These are phyloP conservation scores for Geococcyx californianus DNA, from an alignment of 2,113 vertebrate genomes.

Conservation along the genomic window DNA sequence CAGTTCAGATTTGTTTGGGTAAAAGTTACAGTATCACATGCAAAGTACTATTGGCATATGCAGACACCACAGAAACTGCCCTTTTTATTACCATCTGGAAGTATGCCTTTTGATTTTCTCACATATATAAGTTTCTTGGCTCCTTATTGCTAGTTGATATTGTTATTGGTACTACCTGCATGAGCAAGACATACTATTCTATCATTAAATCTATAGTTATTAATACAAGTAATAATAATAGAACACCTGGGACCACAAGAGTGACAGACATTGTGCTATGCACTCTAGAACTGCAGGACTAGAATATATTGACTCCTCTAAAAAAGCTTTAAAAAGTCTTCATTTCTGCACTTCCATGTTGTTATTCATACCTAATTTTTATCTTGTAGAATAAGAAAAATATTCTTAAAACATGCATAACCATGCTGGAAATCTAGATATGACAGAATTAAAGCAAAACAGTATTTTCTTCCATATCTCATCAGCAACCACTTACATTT, in stretches of 20 bases:
- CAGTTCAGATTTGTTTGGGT: neutral
- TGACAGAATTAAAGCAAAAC: neutral
- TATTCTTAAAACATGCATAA: neutral
- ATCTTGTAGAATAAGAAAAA: neutral
- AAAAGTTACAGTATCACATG: neutral
- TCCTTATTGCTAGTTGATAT: neutral
- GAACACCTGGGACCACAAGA: neutral
- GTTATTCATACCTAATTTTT: neutral
- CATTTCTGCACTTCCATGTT: neutral
- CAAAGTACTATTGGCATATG: neutral
- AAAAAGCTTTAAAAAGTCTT: neutral
- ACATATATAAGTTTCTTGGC: fast-evolving
- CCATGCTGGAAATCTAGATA: neutral
- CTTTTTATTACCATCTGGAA: neutral
- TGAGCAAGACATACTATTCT: neutral
- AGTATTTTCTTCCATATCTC: neutral
- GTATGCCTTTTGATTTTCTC: neutral
- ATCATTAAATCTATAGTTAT: neutral
- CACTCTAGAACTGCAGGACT: neutral
- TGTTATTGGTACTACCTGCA: neutral
- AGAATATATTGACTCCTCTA: neutral
- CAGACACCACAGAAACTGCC: neutral
- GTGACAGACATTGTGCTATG: neutral
- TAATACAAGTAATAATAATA: neutral
- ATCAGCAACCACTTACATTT: neutral